Base-by-base conservation (phyloP, 92 coral and sea anemone species). In the Palythoa grandis region DNA sequence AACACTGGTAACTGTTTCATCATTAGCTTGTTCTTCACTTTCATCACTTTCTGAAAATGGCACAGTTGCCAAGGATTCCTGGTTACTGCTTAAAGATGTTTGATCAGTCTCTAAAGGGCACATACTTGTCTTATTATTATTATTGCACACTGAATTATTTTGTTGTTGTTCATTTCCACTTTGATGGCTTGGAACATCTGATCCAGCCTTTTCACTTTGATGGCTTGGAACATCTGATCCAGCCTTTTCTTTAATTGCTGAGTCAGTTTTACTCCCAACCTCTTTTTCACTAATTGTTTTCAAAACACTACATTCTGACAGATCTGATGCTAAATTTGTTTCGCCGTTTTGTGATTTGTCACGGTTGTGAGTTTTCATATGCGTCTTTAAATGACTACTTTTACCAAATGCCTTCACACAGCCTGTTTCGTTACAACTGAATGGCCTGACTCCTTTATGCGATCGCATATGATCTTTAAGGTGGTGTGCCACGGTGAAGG, bases 401-500 rank as follows among this genome's bases (percentile, higher is more conserved):
- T 25, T 68, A 53, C 72, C 23, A 47, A 87, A 87, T 13, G 90
- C 79, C 43, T 80, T 80, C 22, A 86, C 43, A 60, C 90, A 87
- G 37, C 90, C 87, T 6, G 54, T 60, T 54, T 68, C 84, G 11
- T 72, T 23, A 48, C 90, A 87, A 5, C 72, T 48, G 80, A 67
- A 82, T 2, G 87, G 90, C 60, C 74, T 87, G 23, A 80, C 86
- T 38, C 90, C 90, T 25, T 73, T 77, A n/a, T 87, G 90, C 71
- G 77, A 52, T 5, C 90, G 87, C 10, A 82, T 23, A 65, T 87
- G 90, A 52, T 68, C 72, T 74, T 72, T 87, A 22, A 87, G 80
- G 47, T 87, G 90, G 77, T 87, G 90, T 37, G 90, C 80, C 16
- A 54, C 82, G 7, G 90, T 72, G 74, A 87, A 87, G 29, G 90